phyloP scores from a whole-genome alignment of 2,888 invertebrate genomes.

The Nomada fabriciana region DNA sequence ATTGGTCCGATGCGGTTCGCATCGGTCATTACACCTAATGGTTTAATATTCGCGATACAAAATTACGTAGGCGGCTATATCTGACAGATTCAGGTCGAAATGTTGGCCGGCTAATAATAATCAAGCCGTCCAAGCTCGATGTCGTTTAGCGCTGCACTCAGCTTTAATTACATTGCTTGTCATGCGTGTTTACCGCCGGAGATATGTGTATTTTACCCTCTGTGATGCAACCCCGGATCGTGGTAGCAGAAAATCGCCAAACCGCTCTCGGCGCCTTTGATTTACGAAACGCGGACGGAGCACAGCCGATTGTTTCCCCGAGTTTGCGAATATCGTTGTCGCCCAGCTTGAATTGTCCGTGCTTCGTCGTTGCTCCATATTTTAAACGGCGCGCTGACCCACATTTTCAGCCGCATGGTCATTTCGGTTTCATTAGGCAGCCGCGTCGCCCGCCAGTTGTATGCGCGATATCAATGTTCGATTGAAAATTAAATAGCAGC shows the following conservation, averaged over 20 bases:
- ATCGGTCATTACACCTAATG: constrained; percentile 68
- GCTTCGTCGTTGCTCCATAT: neutral
- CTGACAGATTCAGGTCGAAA: constrained; percentile 69
- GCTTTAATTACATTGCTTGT: constrained; percentile 73
- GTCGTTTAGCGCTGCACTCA: constrained; percentile 69
- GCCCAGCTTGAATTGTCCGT: neutral
- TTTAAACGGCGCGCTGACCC: neutral
- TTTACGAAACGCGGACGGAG: constrained; percentile 17
- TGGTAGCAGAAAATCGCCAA: constrained; percentile 33
- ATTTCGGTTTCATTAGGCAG: neutral
- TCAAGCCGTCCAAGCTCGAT: constrained; percentile 67
- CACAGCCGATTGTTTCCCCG: constrained; percentile 19
- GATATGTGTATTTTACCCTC: constrained; percentile 48
- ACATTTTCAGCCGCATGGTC: neutral
- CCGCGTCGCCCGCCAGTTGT: neutral
- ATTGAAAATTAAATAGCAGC: constrained; percentile 32
- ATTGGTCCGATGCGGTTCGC: constrained; percentile 57
- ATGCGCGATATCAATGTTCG: constrained; percentile 2
- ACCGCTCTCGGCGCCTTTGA: constrained; percentile 20
- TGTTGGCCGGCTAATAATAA: constrained; percentile 71
- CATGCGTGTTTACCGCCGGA: constrained; percentile 59
- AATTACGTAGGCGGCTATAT: constrained; percentile 65
- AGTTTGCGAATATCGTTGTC: neutral
- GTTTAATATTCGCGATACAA: constrained; percentile 72
- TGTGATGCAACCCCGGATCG: constrained; percentile 23